phyloP scores from a whole-genome alignment of 2,888 invertebrate genomes.

The Endomychus coccineus region DNA sequence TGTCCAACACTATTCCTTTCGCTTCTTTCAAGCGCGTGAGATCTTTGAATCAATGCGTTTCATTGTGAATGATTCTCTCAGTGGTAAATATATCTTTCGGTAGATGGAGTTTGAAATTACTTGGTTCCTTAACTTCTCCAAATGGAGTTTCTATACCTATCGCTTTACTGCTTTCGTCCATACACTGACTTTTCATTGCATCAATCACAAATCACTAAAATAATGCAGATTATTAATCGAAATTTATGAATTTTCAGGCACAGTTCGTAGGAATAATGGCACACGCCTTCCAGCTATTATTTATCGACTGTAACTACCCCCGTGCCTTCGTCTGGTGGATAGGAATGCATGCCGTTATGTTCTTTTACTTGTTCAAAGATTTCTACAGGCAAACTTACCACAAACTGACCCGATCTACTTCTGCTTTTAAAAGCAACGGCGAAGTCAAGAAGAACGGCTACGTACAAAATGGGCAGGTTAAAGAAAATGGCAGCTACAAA shows the following conservation, averaged over 20 bases:
- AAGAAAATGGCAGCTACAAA: constrained; percentile 9
- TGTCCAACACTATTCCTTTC: too few relatives aligned
- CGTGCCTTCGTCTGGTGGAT: constrained; percentile 94
- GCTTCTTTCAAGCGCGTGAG: too few relatives aligned
- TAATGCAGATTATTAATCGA: too few relatives aligned
- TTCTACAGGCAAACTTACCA: constrained; percentile 82
- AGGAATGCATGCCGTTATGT: constrained; percentile 90
- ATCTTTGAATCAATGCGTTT: too few relatives aligned
- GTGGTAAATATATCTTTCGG: too few relatives aligned
- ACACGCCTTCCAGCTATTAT: constrained; percentile 87
- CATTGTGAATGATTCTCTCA: too few relatives aligned
- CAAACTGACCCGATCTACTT: constrained; percentile 32
- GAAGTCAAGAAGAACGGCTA: constrained; percentile 6
- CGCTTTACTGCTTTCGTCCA: too few relatives aligned
- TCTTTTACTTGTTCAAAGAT: constrained; percentile 91
- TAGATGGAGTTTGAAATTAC: too few relatives aligned
- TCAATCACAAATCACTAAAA: too few relatives aligned
- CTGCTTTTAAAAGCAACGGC: constrained; percentile 17
- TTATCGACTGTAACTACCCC: constrained; percentile 89
- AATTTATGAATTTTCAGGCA: constrained; percentile 61
- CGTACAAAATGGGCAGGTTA: constrained; percentile 21
- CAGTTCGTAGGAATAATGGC: constrained; percentile 87
- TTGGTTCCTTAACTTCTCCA: too few relatives aligned
- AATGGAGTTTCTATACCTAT: too few relatives aligned
- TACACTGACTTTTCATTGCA: too few relatives aligned